These are phyloP conservation scores for Ailuropoda melanoleuca DNA, from an alignment of 2,113 vertebrate genomes.

Conservation along the genomic window DNA sequence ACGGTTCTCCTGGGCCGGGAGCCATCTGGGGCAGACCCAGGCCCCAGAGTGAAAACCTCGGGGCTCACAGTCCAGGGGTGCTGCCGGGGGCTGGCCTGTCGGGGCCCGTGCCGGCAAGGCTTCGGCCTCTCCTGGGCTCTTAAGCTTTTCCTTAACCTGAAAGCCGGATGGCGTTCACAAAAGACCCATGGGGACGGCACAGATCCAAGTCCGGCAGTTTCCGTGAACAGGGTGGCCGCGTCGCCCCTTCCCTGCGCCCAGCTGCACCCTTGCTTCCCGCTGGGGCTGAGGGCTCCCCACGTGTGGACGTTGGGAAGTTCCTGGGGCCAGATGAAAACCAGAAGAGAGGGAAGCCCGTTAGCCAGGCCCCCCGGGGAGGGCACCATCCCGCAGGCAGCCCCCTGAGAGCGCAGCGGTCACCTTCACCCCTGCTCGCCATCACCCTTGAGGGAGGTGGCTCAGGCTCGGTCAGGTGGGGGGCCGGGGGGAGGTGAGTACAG, in stretches of 20 bases:
- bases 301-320: rapidly evolving
- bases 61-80: rapidly evolving
- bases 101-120: constrained; percentile 44
- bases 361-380: too few species aligned
- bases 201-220: background rate
- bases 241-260: rapidly evolving
- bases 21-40: background rate
- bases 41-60: background rate
- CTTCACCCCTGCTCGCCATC: background rate
- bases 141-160: background rate
- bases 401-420: rapidly evolving
- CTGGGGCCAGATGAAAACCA: background rate
- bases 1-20: background rate
- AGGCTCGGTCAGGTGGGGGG: rapidly evolving
- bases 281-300: background rate
- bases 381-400: background rate
- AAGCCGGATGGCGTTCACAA: constrained; percentile 14
- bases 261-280: background rate
- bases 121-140: constrained; percentile 45
- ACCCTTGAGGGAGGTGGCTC: background rate
- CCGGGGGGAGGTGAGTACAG: background rate
- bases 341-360: background rate
- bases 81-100: rapidly evolving
- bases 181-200: background rate
- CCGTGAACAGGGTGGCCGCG: rapidly evolving